Base-by-base conservation (phyloP, 2,797 vertebrate species). In the Glyptemys insculpta region DNA sequence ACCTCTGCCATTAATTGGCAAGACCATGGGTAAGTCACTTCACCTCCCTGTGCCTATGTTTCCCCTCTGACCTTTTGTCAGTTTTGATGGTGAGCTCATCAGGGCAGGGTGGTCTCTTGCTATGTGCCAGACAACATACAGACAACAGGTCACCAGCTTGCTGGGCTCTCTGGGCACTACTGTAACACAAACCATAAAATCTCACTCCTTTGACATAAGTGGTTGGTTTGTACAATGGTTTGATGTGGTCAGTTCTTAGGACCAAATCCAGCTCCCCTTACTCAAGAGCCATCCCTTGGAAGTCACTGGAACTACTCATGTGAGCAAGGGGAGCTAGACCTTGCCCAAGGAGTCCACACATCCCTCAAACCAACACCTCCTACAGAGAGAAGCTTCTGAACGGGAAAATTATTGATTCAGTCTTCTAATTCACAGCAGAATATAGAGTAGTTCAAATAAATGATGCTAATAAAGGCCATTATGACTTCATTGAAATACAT, bases 91-190 rank as follows among this genome's bases (percentile, higher is more conserved):
- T 29, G 8, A 49, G 15, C 27, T 29, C 44, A 31, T 29, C 25
- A 49, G 12, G 27, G 7, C 2, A 57, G 2, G 2, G 90, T 86
- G 86, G 21, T 29, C 16, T 85, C 80, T 74, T 2, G 57, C 57
- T 0, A 0, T 1, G 0, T 29, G 41, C 37, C 52, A 92, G 44
- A 12, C 14, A 37, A 47, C 34, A 10, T 49, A 6, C 3, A 31
- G 44, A 5, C 3, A 12, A 47, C 4, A 56, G 25, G n/a, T 31
- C 4, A 7, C 10, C 50, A 15, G 3, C 65, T 80, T 65, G n/a
- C 5, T 2, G 6, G 9, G 89, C 27, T 3, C 12, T 29, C 0
- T 0, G 78, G 59, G 9, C 6, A 4, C 16, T 89, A 2, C 47
- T 88, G 81, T 12, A 8, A 83, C 80, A 76, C 54, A 5, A 25